Conservation (phyloP, 1,140 invertebrate genomes). For the Listronotus bonariensis region DNA sequence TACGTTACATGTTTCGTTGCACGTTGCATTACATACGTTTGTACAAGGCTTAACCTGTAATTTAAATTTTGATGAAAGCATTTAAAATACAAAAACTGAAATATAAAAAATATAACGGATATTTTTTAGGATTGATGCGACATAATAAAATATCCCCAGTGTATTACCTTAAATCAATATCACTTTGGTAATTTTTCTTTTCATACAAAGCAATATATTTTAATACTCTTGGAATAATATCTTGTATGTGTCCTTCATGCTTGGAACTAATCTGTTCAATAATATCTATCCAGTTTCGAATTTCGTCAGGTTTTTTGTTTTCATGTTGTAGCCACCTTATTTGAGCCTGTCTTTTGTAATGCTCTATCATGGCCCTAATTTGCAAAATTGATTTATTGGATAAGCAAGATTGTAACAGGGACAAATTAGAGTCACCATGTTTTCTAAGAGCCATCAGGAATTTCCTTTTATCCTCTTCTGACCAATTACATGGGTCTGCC, state of each 20-base stretch:
- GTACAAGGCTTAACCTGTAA: too few species aligned
- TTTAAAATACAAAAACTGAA: too few species aligned
- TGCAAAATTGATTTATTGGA: slow-evolving; percentile 39
- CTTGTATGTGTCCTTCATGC: slow-evolving; percentile 10
- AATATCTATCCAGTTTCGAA: slow-evolving; percentile 43
- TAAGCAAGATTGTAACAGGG: slow-evolving; percentile 28
- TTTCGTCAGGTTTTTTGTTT: slow-evolving; percentile 14
- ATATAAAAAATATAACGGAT: too few species aligned
- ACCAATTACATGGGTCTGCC: slow-evolving; percentile 23
- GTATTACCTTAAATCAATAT: slow-evolving; percentile 40
- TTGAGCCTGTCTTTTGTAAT: slow-evolving; percentile 35
- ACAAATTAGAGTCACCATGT: slow-evolving; percentile 37
- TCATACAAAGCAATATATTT: slow-evolving; percentile 48
- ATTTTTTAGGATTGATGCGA: too few species aligned
- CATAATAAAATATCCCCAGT: too few species aligned
- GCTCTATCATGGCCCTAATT: slow-evolving; percentile 38
- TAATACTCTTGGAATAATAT: slow-evolving; percentile 39
- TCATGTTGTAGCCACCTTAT: slow-evolving; percentile 17
- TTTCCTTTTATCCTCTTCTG: slow-evolving; percentile 36
- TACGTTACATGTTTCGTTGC: too few species aligned
- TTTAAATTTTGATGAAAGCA: too few species aligned
- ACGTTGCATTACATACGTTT: too few species aligned
- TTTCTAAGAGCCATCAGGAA: slow-evolving; percentile 34
- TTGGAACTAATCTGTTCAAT: slow-evolving; percentile 24
- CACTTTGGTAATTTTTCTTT: slow-evolving; percentile 18